Conservation (phyloP, 2,797 vertebrate genomes). For the Chiloscyllium punctatum region DNA sequence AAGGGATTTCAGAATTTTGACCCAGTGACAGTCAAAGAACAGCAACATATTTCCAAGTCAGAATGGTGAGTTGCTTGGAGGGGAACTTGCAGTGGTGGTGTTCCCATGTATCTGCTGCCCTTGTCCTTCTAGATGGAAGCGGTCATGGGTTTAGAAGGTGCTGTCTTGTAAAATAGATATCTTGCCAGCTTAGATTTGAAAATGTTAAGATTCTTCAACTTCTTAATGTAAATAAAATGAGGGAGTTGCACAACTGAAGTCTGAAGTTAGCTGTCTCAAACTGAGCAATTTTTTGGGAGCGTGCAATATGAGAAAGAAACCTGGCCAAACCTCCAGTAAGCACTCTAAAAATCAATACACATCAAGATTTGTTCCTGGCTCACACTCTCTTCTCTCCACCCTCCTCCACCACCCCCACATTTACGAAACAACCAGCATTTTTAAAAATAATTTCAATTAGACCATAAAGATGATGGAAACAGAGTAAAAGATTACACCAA, state of each 20-base stretch:
- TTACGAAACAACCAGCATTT: background rate
- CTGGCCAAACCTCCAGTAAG: background rate
- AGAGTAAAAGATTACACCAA: background rate
- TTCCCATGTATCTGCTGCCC: too few species aligned
- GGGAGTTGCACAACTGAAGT: background rate
- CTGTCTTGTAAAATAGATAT: background rate
- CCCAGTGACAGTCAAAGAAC: too few species aligned
- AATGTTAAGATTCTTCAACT: background rate
- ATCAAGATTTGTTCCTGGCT: background rate
- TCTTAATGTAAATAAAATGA: background rate
- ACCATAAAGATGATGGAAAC: background rate
- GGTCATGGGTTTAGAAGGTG: too few species aligned
- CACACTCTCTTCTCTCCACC: background rate
- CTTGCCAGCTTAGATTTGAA: background rate
- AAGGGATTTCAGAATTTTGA: too few species aligned
- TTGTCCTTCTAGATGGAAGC: too few species aligned
- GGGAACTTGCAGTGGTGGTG: too few species aligned
- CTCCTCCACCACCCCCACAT: too few species aligned
- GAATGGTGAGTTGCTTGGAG: too few species aligned
- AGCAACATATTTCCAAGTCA: too few species aligned
- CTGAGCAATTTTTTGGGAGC: background rate
- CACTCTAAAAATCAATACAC: background rate
- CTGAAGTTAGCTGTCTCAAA: background rate
- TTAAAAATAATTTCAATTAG: background rate
- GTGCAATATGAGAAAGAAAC: background rate